Conservation (phyloP, 2,797 vertebrate species). For the Manis crassicaudata region DNA sequence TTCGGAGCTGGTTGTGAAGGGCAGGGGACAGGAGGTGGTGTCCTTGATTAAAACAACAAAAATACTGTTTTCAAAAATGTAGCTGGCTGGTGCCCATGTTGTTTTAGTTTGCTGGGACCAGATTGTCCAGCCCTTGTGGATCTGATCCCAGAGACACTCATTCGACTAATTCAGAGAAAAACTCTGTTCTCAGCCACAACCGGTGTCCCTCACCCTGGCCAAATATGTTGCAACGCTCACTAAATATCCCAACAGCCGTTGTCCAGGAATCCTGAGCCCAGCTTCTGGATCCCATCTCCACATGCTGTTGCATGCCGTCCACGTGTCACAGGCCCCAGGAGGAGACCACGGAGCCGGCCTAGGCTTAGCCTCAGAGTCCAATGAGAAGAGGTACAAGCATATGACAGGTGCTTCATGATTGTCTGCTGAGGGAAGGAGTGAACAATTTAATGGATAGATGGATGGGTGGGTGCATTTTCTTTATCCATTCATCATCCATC, state of each 20-base stretch:
- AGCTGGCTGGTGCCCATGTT: slow-evolving; percentile 54
- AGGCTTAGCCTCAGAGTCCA: background rate
- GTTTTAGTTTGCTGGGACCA: slow-evolving; percentile 68
- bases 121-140: slow-evolving; percentile 61
- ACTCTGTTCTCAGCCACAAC: slow-evolving; percentile 64
- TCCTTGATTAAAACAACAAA: slow-evolving; percentile 61
- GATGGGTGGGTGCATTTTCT: background rate
- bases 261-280: slow-evolving; percentile 51
- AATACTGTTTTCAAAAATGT: slow-evolving; percentile 65
- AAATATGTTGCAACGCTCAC: slow-evolving; percentile 48
- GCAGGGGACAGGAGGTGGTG: background rate
- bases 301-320: background rate
- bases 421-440: background rate
- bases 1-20: slow-evolving; percentile 27
- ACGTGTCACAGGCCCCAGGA: background rate
- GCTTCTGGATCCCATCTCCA: background rate
- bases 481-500: background rate
- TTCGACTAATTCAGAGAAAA: slow-evolving; percentile 69
- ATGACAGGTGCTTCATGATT: background rate
- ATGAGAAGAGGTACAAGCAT: background rate
- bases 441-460: background rate
- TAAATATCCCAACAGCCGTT: background rate
- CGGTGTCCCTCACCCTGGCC: slow-evolving; percentile 52
- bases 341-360: background rate
- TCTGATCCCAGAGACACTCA: slow-evolving; percentile 62